These are phyloP conservation scores for Myopa testacea DNA, from an alignment of 2,888 invertebrate species.

Conservation along the genomic window DNA sequence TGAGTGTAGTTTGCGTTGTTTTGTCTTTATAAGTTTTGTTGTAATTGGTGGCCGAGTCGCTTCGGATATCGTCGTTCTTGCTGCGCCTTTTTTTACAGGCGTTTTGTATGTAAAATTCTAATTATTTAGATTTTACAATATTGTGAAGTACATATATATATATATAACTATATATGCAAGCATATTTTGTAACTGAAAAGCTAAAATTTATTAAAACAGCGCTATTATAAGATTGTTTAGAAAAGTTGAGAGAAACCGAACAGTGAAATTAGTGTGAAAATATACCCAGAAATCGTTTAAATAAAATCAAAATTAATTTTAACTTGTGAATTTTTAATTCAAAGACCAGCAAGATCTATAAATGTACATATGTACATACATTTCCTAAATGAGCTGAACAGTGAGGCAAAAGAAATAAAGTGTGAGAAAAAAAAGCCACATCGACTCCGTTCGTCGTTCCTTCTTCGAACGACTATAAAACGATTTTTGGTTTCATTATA, in stretches of 20 bases:
- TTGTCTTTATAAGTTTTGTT: conserved; percentile 17
- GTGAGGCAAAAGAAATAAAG: conserved; percentile 22
- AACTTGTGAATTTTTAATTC: background rate
- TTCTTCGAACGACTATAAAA: conserved; percentile 26
- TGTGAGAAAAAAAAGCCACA: conserved; percentile 30
- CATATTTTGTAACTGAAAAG: background rate
- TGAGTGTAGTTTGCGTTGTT: conserved; percentile 17
- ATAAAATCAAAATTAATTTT: conserved; percentile 2
- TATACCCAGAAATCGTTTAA: background rate
- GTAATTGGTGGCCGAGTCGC: conserved; percentile 28
- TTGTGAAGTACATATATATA: conserved; percentile 16
- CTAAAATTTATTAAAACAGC: too few relatives aligned
- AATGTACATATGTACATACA: background rate
- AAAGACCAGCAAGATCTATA: background rate
- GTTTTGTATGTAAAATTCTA: conserved; percentile 25
- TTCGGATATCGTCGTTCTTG: conserved; percentile 41
- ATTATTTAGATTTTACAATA: conserved; percentile 25
- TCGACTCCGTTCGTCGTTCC: conserved; percentile 32
- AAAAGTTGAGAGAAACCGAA: background rate
- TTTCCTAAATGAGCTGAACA: conserved; percentile 17
- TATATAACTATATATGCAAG: background rate
- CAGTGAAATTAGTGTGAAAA: background rate
- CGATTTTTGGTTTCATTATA: conserved; percentile 42
- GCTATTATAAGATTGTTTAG: background rate
- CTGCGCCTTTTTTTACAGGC: conserved; percentile 26